Evolutionary conservation across 1,140 invertebrate species (phyloP).

Genomic region (Drosophila kepulauana): DNA sequence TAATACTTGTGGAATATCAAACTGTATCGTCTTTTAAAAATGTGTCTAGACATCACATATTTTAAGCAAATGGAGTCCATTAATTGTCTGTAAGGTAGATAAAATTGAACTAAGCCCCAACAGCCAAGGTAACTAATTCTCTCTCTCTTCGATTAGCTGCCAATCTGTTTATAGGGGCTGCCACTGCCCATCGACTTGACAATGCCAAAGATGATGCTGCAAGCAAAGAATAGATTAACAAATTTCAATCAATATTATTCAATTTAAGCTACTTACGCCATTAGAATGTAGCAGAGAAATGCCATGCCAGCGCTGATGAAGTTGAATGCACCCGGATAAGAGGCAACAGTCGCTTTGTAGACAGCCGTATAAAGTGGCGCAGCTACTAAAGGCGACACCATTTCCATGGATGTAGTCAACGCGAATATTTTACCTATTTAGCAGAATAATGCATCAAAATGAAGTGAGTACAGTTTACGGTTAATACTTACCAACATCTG

Average conservation of each 20-base stretch:
- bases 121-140: no score
- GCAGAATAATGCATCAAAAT: background rate
- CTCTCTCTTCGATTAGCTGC: conserved; percentile 40
- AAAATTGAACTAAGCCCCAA: conserved; percentile 29
- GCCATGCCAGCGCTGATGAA: conserved; percentile 85
- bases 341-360: conserved; percentile 86
- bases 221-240: conserved; percentile 12
- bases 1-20: conserved; percentile 32
- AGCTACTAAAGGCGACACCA: conserved; percentile 87
- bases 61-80: background rate
- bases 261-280: conserved; percentile 85
- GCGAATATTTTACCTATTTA: conserved; percentile 87
- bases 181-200: conserved; percentile 47
- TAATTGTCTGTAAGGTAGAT: conserved; percentile 24
- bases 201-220: conserved; percentile 61
- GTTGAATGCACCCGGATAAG: conserved; percentile 87
- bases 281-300: conserved; percentile 83
- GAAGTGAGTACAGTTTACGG: background rate
- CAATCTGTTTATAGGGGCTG: conserved; percentile 54
- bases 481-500: conserved; percentile 88
- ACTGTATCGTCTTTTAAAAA: conserved; percentile 6
- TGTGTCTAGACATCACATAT: conserved; percentile 36
- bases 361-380: conserved; percentile 88
- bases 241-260: background rate
- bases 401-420: conserved; percentile 88